Percentiles rank a stretch among this genome's conserved stretches.
Evolutionary conservation across 2,888 invertebrate species (phyloP).

Genomic region (Drosophila melanocephala): DNA sequence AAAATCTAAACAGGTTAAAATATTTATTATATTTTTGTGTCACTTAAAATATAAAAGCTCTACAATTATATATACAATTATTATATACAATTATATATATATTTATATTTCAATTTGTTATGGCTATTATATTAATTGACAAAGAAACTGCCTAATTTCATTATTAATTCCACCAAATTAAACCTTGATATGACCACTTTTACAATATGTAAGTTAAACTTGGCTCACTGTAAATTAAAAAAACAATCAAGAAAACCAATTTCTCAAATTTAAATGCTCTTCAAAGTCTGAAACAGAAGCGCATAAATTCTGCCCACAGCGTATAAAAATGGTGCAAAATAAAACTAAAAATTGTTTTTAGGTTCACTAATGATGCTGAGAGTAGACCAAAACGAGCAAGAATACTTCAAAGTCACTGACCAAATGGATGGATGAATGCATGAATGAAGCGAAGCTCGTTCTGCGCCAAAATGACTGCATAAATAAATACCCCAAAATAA

Average conservation of each 20-base stretch:
- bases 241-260: slow-evolving; percentile 70
- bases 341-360: slow-evolving; percentile 40
- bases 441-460: neutral
- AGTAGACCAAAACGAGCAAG: neutral
- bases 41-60: neutral
- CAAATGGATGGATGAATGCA: slow-evolving; percentile 26
- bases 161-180: neutral
- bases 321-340: slow-evolving; percentile 35
- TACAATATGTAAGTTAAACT: too few relatives aligned
- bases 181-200: neutral
- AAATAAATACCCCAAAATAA: slow-evolving; percentile 39
- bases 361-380: slow-evolving; percentile 61
- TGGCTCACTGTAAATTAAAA: slow-evolving; percentile 18
- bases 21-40: neutral
- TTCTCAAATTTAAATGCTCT: slow-evolving; percentile 65
- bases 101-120: neutral
- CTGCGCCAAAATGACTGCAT: slow-evolving; percentile 29
- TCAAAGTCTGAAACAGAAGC: slow-evolving; percentile 67
- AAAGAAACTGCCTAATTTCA: neutral
- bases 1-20: neutral
- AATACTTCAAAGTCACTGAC: slow-evolving; percentile 37
- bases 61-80: neutral
- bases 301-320: slow-evolving; percentile 63
- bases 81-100: neutral
- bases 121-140: neutral